Evolutionary conservation across 2,888 invertebrate genomes (phyloP).

Genomic region (Caenorhabditis macrosperma): DNA sequence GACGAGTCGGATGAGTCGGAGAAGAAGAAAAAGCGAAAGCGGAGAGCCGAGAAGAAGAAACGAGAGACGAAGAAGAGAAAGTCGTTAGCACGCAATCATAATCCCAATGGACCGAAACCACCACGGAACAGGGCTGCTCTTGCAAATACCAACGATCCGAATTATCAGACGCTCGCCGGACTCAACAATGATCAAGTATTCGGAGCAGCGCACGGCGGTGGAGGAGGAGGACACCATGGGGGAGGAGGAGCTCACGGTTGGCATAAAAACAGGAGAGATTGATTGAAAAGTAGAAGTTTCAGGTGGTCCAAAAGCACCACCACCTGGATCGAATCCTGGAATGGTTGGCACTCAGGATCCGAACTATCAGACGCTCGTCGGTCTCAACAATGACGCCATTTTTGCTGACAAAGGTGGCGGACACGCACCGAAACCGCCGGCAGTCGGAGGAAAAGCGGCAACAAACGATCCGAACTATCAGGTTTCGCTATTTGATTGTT

Average conservation of each 20-base stretch:
- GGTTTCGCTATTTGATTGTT: too few species aligned
- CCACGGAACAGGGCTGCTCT: conserved; percentile 29
- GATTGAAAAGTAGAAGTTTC: too few species aligned
- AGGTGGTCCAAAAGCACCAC: conserved; percentile 21
- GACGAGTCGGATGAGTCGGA: conserved; percentile 8
- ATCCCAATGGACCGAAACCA: conserved; percentile 19
- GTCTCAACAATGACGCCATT: conserved; percentile 14
- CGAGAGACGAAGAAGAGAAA: conserved; percentile 14
- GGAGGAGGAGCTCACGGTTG: too few species aligned
- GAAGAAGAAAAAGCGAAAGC: background rate
- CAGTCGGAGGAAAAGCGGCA: conserved; percentile 21
- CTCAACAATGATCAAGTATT: conserved; percentile 36
- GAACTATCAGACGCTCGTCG: conserved; percentile 21
- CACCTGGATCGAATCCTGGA: conserved; percentile 26
- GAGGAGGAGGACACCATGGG: background rate
- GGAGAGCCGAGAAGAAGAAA: conserved; percentile 19
- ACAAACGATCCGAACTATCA: conserved; percentile 45
- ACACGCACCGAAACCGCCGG: conserved; percentile 1
- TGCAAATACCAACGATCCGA: conserved; percentile 28
- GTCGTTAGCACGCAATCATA: background rate
- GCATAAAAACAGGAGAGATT: too few species aligned
- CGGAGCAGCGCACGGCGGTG: conserved; percentile 6
- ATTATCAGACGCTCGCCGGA: conserved; percentile 38
- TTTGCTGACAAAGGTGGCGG: background rate
- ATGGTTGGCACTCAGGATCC: conserved; percentile 34